Percentiles rank a stretch among this genome's conserved stretches.
Evolutionary conservation across 1,140 invertebrate species (phyloP).

Genomic region (Eurosta solidaginis): DNA sequence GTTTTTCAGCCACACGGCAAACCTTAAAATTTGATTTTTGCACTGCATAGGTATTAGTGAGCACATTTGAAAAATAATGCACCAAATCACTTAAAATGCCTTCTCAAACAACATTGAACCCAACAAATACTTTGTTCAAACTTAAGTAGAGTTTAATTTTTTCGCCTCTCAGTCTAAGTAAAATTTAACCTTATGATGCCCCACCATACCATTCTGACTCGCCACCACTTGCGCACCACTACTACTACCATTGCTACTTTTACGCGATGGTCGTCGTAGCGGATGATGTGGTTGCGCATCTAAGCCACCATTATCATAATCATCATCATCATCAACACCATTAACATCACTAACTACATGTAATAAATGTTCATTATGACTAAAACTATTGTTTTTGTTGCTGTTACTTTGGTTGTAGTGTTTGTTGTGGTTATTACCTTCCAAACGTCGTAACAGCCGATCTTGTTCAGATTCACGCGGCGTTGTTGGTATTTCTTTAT

Average conservation of each 20-base stretch:
- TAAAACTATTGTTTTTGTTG: neutral
- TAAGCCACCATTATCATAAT: neutral
- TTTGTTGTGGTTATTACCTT: slow-evolving; percentile 51
- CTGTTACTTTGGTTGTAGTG: neutral
- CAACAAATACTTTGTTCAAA: too few species aligned
- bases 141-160: neutral
- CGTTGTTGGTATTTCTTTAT: slow-evolving; percentile 48
- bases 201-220: neutral
- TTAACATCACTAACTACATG: too few species aligned
- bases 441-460: slow-evolving; percentile 51
- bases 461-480: slow-evolving; percentile 53
- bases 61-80: neutral
- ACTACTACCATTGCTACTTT: neutral
- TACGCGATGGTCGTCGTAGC: neutral
- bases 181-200: slow-evolving; percentile 33
- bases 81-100: too few species aligned
- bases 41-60: neutral
- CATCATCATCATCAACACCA: neutral
- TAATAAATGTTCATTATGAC: slow-evolving; percentile 16
- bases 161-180: slow-evolving; percentile 29
- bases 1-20: neutral
- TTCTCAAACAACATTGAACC: too few species aligned
- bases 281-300: neutral
- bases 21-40: neutral
- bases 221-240: neutral